Evolutionary conservation across 1,140 invertebrate genomes (phyloP).

Genomic region (Calephelis nemesis): DNA sequence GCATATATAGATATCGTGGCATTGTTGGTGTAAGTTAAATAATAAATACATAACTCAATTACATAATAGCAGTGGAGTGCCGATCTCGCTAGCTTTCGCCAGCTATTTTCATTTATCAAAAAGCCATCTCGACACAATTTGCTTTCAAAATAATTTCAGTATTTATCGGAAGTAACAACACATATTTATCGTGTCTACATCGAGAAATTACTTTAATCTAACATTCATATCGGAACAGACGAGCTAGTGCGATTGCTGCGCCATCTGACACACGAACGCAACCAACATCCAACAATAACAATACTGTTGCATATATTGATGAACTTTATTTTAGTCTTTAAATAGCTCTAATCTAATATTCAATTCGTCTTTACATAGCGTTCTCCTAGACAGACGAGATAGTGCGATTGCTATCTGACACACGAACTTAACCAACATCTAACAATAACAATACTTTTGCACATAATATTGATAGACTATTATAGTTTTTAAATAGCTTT

Average conservation of each 20-base stretch:
- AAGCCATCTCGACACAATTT: conserved; percentile 8
- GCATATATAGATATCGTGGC: no score
- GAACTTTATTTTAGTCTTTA: no score
- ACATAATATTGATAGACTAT: no score
- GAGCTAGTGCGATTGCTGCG: conserved; percentile 30
- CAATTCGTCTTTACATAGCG: no score
- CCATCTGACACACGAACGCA: conserved; percentile 27
- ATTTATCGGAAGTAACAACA: conserved; percentile 43
- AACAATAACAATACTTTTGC: no score
- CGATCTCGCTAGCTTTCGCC: conserved; percentile 1
- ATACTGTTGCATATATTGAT: no score
- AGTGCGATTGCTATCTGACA: no score
- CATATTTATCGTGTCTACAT: conserved; percentile 36
- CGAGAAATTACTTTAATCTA: conserved; percentile 41
- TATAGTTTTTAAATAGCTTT: no score
- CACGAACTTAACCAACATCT: no score
- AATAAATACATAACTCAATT: neutral
- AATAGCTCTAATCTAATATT: no score
- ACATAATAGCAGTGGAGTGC: neutral
- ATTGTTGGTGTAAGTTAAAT: neutral
- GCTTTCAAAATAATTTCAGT: conserved; percentile 42
- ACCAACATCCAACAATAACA: neutral
- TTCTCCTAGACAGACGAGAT: no score
- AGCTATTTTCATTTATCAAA: conserved; percentile 11
- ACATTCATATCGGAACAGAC: conserved; percentile 37